A percentile compares a stretch with the other conserved stretches of the same genome.
These are phyloP conservation scores for Carduelis carduelis DNA, from an alignment of 2,797 vertebrate genomes.

Conservation along the genomic window DNA sequence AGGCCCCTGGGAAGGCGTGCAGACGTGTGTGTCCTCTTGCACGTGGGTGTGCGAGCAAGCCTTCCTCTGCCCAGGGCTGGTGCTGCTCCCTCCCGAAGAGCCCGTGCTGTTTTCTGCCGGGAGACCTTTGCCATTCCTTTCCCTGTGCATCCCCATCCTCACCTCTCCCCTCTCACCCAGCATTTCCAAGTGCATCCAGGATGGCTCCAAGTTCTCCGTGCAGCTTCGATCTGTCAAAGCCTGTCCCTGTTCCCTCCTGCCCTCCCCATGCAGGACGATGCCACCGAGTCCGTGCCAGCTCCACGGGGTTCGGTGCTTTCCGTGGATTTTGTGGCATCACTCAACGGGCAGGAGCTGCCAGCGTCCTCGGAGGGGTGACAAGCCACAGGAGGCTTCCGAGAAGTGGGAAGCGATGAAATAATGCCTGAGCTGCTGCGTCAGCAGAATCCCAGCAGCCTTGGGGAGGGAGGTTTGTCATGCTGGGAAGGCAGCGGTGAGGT, in stretches of 20 bases:
- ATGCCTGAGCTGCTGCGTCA: neutral
- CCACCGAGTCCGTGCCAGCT: fast-evolving
- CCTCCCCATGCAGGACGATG: neutral
- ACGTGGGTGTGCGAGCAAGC: neutral
- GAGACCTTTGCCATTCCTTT: neutral
- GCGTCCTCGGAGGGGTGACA: neutral
- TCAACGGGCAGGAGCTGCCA: neutral
- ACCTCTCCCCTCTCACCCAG: neutral
- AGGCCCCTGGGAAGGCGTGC: neutral
- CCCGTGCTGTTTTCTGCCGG: fast-evolving
- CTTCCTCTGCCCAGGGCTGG: neutral
- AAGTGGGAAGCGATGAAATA: neutral
- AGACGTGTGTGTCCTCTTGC: neutral
- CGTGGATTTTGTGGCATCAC: fast-evolving
- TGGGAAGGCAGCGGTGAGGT: neutral
- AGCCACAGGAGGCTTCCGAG: neutral
- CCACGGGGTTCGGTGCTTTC: neutral
- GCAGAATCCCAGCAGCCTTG: neutral
- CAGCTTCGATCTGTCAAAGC: neutral
- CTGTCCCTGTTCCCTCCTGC: neutral
- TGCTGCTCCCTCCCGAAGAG: neutral
- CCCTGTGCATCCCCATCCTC: neutral
- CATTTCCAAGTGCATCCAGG: neutral
- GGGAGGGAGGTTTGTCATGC: neutral
- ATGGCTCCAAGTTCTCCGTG: neutral